Percentiles rank a stretch among this genome's conserved stretches.
Conservation (phyloP, 2,888 invertebrate species). For the Lasioglossum malachurum region DNA sequence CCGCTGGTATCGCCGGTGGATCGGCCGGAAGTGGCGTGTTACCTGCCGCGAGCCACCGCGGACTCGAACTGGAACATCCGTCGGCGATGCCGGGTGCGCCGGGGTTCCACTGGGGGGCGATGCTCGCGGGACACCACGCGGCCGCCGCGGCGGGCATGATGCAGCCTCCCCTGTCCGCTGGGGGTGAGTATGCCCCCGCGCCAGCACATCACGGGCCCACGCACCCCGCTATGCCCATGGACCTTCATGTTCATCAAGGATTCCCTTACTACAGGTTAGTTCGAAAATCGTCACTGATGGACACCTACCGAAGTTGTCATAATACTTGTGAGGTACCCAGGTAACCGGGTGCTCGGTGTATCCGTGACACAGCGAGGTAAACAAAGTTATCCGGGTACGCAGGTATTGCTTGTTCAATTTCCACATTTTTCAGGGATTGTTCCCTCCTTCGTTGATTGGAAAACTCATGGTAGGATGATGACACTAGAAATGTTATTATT, state of each 20-base stretch:
- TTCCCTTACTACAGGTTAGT: conserved; percentile 91
- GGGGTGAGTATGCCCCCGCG: conserved; percentile 71
- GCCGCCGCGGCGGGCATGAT: conserved; percentile 87
- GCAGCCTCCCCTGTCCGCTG: conserved; percentile 85
- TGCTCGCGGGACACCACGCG: conserved; percentile 85
- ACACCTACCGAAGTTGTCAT: background rate
- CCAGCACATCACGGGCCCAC: conserved; percentile 87
- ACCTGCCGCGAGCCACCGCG: conserved; percentile 80
- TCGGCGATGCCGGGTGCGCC: conserved; percentile 85
- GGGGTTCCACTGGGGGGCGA: conserved; percentile 83
- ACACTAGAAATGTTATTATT: background rate
- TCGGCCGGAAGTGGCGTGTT: conserved; percentile 66
- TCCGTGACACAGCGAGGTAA: background rate
- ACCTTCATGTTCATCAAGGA: conserved; percentile 95
- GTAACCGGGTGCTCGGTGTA: background rate
- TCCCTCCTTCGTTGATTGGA: background rate
- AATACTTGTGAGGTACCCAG: background rate
- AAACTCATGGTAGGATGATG: background rate
- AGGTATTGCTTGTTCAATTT: background rate
- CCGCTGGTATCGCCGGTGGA: conserved; percentile 73
- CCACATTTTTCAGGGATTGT: background rate
- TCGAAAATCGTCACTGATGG: background rate
- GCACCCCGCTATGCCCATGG: conserved; percentile 91
- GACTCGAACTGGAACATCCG: conserved; percentile 88
- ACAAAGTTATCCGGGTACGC: background rate